Evolutionary conservation across 2,888 invertebrate genomes (phyloP).

Genomic region (Nomada fabriciana): DNA sequence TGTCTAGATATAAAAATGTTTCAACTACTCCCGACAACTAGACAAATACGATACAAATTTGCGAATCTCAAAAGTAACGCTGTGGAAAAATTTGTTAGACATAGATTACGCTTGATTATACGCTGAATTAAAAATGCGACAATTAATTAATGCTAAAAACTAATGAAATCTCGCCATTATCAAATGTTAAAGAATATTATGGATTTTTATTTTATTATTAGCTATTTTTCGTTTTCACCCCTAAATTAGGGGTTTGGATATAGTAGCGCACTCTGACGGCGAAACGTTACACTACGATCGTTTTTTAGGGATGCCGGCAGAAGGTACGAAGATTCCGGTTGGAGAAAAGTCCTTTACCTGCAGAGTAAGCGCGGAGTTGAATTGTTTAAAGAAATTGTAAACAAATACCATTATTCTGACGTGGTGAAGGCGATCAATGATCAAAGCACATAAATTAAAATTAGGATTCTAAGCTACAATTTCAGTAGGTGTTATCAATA

Average conservation of each 20-base stretch:
- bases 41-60: conserved; percentile 67
- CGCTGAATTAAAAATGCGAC: not conserved
- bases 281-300: not conserved
- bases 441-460: too few relatives aligned
- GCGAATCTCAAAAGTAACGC: conserved; percentile 70
- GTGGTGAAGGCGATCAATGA: too few relatives aligned
- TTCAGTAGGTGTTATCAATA: too few relatives aligned
- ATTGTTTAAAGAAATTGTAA: too few relatives aligned
- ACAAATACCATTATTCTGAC: too few relatives aligned
- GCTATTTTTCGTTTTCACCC: not conserved
- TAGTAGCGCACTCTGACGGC: not conserved
- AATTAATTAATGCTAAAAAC: not conserved
- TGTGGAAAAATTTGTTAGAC: conserved; percentile 7
- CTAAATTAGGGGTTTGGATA: not conserved
- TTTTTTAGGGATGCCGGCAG: not conserved
- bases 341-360: not conserved
- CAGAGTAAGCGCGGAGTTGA: too few relatives aligned
- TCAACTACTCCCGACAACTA: conserved; percentile 78
- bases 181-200: not conserved
- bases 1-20: conserved; percentile 82
- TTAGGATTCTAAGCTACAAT: too few relatives aligned
- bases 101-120: not conserved
- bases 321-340: not conserved
- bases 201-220: too few relatives aligned
- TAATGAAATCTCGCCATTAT: not conserved